These are phyloP conservation scores for Megamerina dolium DNA, from an alignment of 2,888 invertebrate genomes.

Conservation along the genomic window DNA sequence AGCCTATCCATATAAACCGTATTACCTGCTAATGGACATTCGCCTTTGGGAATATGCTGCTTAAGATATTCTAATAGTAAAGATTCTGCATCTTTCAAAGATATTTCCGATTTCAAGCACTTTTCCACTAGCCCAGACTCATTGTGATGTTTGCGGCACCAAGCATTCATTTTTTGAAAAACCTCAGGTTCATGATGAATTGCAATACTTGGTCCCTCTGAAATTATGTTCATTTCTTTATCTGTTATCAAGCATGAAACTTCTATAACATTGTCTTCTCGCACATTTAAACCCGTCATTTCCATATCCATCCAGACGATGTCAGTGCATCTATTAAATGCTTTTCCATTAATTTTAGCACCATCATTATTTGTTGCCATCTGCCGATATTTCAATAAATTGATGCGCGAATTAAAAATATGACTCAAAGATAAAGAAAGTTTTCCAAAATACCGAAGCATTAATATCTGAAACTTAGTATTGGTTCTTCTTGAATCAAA, in stretches of 20 bases:
- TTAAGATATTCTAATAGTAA: constrained; percentile 66
- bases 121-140: constrained; percentile 76
- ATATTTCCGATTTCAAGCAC: constrained; percentile 62
- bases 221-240: constrained; percentile 65
- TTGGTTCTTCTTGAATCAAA: no score
- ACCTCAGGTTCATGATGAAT: constrained; percentile 71
- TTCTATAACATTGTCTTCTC: constrained; percentile 77
- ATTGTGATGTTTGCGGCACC: constrained; percentile 78
- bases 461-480: no score
- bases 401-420: no score
- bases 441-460: no score
- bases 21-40: constrained; percentile 80
- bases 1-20: constrained; percentile 78
- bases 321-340: constrained; percentile 11
- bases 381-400: no score
- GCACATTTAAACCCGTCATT: constrained; percentile 85
- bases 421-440: no score
- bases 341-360: no score
- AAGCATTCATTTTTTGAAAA: constrained; percentile 72
- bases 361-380: constrained; percentile 1
- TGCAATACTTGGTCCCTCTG: constrained; percentile 68
- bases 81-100: constrained; percentile 63
- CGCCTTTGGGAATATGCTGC: constrained; percentile 51
- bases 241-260: constrained; percentile 87
- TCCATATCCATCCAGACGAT: constrained; percentile 76